Evolutionary conservation across 1,140 invertebrate species (phyloP), one percentile per base, ranked within the genome.

Genomic region (Drosophila simulans): DNA sequence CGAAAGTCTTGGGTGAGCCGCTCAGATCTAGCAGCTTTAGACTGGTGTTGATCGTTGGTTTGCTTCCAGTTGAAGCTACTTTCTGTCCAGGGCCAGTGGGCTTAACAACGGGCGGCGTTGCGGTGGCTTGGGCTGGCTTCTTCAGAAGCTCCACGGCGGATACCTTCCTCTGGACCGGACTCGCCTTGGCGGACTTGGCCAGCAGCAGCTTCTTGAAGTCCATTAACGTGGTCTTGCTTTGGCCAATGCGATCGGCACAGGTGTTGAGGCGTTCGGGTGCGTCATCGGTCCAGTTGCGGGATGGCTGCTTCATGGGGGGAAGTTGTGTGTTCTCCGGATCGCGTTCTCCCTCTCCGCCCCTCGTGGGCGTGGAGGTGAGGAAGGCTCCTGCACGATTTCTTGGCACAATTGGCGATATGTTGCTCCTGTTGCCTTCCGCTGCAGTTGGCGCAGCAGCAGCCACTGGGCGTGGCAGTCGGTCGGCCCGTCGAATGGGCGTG

Each of bases 141-240:
- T 96, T 97, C 5, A 98, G 89, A 90, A 97, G 95, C 91, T 98
- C 97, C 4, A 97, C 96, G 5, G 97, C 97, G 13, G 97, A 97
- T 0, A 96, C 90, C 79, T 96, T 96, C 8, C 93, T 93, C 64
- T 56, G 93, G 53, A 89, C 93, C 22, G 82, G 80, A 65, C 92
- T 92, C 82, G 94, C 92, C 65, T 94, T 93, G 85, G 93, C 92
- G 60, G 93, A 93, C 92, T 95, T 94, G 93, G 91, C 69, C 93
- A 93, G 93, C 2, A 97, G 92, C 12, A 97, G 92, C 79, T 96
- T 95, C 91, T 97, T 97, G 84, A 97, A 97, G 91, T 97, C 97
- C 79, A 96, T 92, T 57, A 95, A 93, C 1, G 95, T 96, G 5
- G 95, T 96, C 77, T 95, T 94, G 25, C 94, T 94, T n/a, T 94